phyloP scores from a whole-genome alignment of 2,888 invertebrate species.

The Drosophila basisetae region DNA sequence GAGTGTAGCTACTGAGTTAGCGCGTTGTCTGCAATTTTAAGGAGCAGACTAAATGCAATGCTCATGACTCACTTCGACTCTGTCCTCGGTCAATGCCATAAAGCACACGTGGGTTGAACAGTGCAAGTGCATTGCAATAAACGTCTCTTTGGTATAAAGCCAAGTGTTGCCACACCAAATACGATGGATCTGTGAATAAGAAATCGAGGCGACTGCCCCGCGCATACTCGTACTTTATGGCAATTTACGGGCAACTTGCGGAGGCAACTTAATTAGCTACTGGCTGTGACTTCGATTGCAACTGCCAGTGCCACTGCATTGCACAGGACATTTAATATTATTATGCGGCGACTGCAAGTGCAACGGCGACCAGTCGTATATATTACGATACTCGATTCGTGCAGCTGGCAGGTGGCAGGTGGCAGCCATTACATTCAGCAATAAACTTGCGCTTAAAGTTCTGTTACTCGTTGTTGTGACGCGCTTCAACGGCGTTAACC shows the following conservation, averaged over 20 bases:
- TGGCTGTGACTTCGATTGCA: conserved; percentile 48
- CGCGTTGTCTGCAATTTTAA: conserved; percentile 66
- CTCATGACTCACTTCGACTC: conserved; percentile 69
- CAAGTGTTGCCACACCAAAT: conserved; percentile 39
- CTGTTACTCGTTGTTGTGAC: conserved; percentile 21
- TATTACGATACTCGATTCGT: conserved; percentile 49
- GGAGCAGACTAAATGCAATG: conserved; percentile 68
- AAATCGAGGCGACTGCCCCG: conserved; percentile 22
- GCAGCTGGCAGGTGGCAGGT: conserved; percentile 12
- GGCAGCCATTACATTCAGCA: conserved; percentile 38
- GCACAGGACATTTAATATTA: conserved; percentile 79
- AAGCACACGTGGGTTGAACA: conserved; percentile 52
- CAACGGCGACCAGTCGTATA: conserved; percentile 53
- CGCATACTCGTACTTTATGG: conserved; percentile 73
- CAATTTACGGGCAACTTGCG: conserved; percentile 37
- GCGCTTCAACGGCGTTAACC: conserved; percentile 65
- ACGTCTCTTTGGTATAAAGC: conserved; percentile 29
- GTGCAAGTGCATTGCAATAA: conserved; percentile 40
- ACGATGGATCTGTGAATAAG: conserved; percentile 11
- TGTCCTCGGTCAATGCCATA: conserved; percentile 57
- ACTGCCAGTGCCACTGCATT: conserved; percentile 58
- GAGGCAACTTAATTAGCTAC: conserved; percentile 76
- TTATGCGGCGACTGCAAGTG: conserved; percentile 53
- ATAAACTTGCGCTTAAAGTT: conserved; percentile 62
- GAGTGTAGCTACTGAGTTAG: conserved; percentile 37